Evolutionary conservation across 1,140 invertebrate genomes (phyloP).

Genomic region (Hyposmocoma kahamanoa): DNA sequence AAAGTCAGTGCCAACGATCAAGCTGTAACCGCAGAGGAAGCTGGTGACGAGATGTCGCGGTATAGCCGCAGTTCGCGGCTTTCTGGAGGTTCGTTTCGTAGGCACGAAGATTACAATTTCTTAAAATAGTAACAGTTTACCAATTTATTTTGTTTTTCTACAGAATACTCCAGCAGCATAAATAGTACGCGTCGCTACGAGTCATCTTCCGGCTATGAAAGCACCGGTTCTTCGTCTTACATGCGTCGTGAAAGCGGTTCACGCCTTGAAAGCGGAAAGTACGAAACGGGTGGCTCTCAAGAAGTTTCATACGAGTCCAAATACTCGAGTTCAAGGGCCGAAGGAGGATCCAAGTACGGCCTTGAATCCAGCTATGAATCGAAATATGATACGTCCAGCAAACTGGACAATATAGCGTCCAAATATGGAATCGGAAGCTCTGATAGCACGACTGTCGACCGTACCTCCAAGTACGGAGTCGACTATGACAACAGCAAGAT

Average conservation of each 20-base stretch:
- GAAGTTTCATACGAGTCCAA: slow-evolving; percentile 55
- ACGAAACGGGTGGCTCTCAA: slow-evolving; percentile 37
- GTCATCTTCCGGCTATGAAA: slow-evolving; percentile 56
- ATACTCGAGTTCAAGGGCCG: slow-evolving; percentile 37
- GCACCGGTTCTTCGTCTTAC: slow-evolving; percentile 42
- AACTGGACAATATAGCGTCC: slow-evolving; percentile 51
- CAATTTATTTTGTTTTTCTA: slow-evolving; percentile 22
- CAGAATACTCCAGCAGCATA: slow-evolving; percentile 76
- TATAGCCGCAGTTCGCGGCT: slow-evolving; percentile 75
- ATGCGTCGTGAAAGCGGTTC: slow-evolving; percentile 56
- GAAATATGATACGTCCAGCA: slow-evolving; percentile 44
- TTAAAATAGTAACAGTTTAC: background rate
- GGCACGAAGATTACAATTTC: background rate
- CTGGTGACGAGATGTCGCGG: slow-evolving; percentile 74
- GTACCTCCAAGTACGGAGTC: slow-evolving; percentile 41
- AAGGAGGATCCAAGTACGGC: slow-evolving; percentile 44
- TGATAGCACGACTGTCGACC: slow-evolving; percentile 34
- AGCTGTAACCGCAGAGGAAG: slow-evolving; percentile 62
- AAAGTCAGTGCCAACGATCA: slow-evolving; percentile 30
- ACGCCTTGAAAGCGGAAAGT: slow-evolving; percentile 40
- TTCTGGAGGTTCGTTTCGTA: slow-evolving; percentile 71
- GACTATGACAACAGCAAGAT: slow-evolving; percentile 38
- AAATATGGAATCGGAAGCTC: slow-evolving; percentile 45
- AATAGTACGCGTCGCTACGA: slow-evolving; percentile 66
- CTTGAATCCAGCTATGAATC: slow-evolving; percentile 30